Evolutionary conservation across 2,113 vertebrate genomes (phyloP).

Genomic region (Hippocampus guttulatus): DNA sequence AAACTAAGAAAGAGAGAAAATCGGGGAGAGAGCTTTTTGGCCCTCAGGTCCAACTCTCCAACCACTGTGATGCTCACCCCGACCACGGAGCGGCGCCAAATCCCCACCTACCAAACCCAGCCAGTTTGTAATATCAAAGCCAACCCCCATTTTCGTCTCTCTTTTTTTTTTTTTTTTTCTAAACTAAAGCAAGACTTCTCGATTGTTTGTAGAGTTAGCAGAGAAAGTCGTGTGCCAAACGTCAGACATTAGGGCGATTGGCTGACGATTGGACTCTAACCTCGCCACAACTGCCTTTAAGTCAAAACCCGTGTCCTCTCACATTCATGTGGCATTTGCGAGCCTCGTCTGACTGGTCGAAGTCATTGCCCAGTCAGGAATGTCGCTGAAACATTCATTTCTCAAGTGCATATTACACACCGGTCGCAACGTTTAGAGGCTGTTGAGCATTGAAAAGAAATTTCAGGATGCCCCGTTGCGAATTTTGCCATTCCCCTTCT

Average conservation of each 20-base stretch:
- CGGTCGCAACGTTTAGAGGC: background rate
- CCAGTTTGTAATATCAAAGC: slow-evolving; percentile 29
- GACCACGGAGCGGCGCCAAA: slow-evolving; percentile 54
- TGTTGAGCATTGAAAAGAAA: background rate
- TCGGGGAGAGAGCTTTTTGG: slow-evolving; percentile 7
- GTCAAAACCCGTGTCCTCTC: slow-evolving; percentile 1
- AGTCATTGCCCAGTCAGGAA: background rate
- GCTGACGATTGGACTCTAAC: background rate
- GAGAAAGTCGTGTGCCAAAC: background rate
- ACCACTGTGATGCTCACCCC: slow-evolving; percentile 73
- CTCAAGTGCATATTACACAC: background rate
- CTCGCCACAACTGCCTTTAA: slow-evolving; percentile 6
- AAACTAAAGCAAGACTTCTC: slow-evolving; percentile 61
- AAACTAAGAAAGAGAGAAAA: background rate
- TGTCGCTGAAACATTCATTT: background rate
- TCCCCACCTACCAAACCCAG: slow-evolving; percentile 31
- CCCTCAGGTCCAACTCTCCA: slow-evolving; percentile 55
- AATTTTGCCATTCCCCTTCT: background rate
- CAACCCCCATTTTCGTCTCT: slow-evolving; percentile 35
- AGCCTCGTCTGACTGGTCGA: background rate
- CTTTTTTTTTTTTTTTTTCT: slow-evolving; percentile 29
- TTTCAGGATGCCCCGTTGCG: background rate
- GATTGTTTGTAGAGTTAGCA: slow-evolving; percentile 11
- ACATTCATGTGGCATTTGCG: background rate
- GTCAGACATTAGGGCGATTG: background rate